Conservation (phyloP, 1,140 invertebrate species). For the Leptopilina boulardi region DNA sequence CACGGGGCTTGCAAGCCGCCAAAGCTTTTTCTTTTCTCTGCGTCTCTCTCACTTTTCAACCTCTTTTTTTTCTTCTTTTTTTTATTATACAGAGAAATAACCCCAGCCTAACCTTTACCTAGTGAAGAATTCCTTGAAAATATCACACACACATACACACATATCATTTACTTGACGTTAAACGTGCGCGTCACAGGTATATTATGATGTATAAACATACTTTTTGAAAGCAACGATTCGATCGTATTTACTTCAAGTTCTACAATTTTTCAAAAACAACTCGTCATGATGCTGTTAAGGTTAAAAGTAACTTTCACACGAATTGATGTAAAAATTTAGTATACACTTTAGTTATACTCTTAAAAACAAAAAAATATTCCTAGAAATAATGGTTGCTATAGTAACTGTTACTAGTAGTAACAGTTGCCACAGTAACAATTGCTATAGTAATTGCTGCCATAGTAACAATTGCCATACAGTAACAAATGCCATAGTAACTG, state of each 20-base stretch:
- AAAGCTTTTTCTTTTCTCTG: slow-evolving; percentile 22
- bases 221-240: no score
- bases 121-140: slow-evolving; percentile 6
- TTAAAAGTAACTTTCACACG: slow-evolving; percentile 4
- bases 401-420: no score
- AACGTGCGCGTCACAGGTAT: no score
- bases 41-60: slow-evolving; percentile 32
- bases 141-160: no score
- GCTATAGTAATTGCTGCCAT: no score
- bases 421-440: no score
- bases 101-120: background rate
- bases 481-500: no score
- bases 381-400: no score
- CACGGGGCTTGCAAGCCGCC: background rate
- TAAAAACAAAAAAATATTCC: no score
- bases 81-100: slow-evolving; percentile 15
- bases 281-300: background rate
- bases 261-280: background rate
- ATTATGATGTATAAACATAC: no score
- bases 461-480: no score
- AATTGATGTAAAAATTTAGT: background rate
- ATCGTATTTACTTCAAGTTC: background rate
- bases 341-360: background rate
- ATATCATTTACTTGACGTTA: slow-evolving; percentile 17
- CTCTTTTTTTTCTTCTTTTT: background rate